Evolutionary conservation across 2,888 invertebrate species (phyloP).

Genomic region (Lycia hirtaria): DNA sequence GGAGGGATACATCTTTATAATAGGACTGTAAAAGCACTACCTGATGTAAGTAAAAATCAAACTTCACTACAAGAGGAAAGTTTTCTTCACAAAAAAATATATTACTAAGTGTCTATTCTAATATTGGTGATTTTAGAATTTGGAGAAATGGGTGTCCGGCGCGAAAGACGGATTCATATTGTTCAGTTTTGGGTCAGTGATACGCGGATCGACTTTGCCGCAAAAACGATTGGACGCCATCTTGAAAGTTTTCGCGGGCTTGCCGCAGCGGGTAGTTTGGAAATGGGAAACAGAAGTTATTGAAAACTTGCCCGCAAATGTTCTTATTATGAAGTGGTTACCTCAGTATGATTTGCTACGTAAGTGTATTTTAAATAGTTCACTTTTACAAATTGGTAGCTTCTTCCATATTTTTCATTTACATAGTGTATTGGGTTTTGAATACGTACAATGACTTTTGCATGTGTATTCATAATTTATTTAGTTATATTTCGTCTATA

Average conservation of each 20-base stretch:
- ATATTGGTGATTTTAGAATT: slow-evolving; percentile 57
- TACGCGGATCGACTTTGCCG: slow-evolving; percentile 87
- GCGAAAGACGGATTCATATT: slow-evolving; percentile 87
- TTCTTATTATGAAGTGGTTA: slow-evolving; percentile 86
- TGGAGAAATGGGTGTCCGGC: slow-evolving; percentile 85
- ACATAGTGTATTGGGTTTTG: too few species aligned
- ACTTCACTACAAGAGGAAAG: too few species aligned
- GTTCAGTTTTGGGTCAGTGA: slow-evolving; percentile 90
- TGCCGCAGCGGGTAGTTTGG: slow-evolving; percentile 89
- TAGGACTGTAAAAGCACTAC: slow-evolving; percentile 45
- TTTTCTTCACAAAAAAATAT: too few species aligned
- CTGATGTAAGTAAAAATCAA: slow-evolving; percentile 47
- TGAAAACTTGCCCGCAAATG: slow-evolving; percentile 82
- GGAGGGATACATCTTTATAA: slow-evolving; percentile 80
- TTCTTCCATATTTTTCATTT: too few species aligned
- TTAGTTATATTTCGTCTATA: too few species aligned
- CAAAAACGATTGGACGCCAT: slow-evolving; percentile 81
- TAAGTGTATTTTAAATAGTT: too few species aligned
- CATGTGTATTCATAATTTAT: too few species aligned
- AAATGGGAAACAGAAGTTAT: slow-evolving; percentile 88
- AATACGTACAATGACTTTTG: neutral
- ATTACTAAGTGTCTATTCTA: neutral
- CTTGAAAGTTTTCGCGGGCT: slow-evolving; percentile 82
- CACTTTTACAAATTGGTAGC: neutral
- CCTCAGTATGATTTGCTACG: slow-evolving; percentile 89